A percentile compares a stretch with the other conserved stretches of the same genome.
These are phyloP conservation scores for Notodonta ziczac DNA, from an alignment of 2,888 invertebrate genomes.

Conservation along the genomic window DNA sequence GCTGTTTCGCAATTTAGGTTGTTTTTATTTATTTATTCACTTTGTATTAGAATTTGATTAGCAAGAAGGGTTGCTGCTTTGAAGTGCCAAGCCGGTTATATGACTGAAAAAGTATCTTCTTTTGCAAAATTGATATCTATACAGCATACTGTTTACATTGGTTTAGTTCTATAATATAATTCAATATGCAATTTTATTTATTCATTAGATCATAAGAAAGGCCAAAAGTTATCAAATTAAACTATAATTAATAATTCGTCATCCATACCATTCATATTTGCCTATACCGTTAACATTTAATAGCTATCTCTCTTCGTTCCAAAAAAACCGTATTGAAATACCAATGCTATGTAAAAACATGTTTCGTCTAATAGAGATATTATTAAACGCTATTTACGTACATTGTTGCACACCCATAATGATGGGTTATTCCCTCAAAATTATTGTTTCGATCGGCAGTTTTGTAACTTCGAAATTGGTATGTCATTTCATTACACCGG, in stretches of 20 bases:
- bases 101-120: no score
- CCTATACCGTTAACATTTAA: no score
- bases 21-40: no score
- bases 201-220: no score
- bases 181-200: no score
- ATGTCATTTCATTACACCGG: constrained; percentile 31
- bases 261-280: not conserved
- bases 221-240: no score
- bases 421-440: constrained; percentile 48
- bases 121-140: no score
- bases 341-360: not conserved
- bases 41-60: not conserved
- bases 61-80: not conserved
- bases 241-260: not conserved
- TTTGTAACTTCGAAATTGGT: constrained; percentile 49
- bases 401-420: constrained; percentile 54
- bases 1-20: constrained; percentile 17
- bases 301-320: no score
- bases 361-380: constrained; percentile 42
- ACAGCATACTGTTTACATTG: no score
- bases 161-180: no score
- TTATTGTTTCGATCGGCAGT: constrained; percentile 52
- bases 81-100: no score
- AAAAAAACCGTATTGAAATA: no score
- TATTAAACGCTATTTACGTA: constrained; percentile 54